Evolutionary conservation across 2,797 vertebrate genomes (phyloP).

Genomic region (Enteromius mattozi): DNA sequence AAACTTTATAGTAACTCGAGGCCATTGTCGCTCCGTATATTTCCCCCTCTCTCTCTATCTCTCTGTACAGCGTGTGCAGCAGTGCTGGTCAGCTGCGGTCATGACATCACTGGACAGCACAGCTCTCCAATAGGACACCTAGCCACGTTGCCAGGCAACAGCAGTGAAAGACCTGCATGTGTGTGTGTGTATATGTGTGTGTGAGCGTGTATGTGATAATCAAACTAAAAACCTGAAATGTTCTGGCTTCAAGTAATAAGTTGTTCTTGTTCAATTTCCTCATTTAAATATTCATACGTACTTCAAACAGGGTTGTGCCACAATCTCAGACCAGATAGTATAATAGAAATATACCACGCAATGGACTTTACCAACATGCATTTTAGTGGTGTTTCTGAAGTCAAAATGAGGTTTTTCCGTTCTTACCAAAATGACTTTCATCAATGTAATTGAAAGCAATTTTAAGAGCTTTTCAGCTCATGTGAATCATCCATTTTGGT

Average conservation of each 20-base stretch:
- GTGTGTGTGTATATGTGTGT: constrained; percentile 45
- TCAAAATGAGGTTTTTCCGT: not conserved
- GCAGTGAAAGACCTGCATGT: constrained; percentile 76
- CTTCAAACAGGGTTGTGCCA: not conserved
- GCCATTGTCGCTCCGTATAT: not conserved
- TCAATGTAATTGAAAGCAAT: not conserved
- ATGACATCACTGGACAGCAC: constrained; percentile 76
- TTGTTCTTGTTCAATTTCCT: constrained; percentile 3
- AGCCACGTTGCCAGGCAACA: constrained; percentile 83
- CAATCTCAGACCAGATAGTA: not conserved
- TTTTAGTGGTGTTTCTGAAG: not conserved
- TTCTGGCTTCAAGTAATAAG: constrained; percentile 33
- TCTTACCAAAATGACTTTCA: not conserved
- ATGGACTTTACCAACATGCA: not conserved
- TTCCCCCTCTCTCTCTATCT: constrained; percentile 17
- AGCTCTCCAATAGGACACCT: constrained; percentile 74
- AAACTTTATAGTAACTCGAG: constrained; percentile 22
- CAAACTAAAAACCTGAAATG: constrained; percentile 48
- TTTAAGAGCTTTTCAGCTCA: not conserved
- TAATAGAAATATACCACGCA: not conserved
- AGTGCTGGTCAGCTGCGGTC: constrained; percentile 77
- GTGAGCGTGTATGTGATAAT: constrained; percentile 48
- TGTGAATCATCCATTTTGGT: constrained; percentile 7
- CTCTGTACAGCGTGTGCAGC: constrained; percentile 51
- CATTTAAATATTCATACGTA: not conserved